Evolutionary conservation across 2,888 invertebrate species (phyloP).

Genomic region (Chelonus formosanus): DNA sequence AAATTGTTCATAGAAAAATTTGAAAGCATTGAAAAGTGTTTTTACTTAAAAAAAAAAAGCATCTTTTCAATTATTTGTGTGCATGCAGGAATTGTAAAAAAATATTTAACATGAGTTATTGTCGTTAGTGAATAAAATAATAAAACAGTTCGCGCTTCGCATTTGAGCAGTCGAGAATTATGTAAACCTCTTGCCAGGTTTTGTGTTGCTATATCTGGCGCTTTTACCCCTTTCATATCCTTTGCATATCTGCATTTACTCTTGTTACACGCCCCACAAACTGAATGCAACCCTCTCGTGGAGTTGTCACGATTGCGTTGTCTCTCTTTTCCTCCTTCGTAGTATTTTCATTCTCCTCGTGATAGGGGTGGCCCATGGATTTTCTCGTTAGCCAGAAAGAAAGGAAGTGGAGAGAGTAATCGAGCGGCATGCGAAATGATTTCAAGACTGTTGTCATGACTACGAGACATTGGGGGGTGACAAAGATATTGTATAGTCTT

Average conservation of each 20-base stretch:
- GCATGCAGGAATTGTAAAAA: too few species aligned
- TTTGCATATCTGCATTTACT: conserved; percentile 17
- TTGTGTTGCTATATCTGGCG: conserved; percentile 15
- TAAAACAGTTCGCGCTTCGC: conserved; percentile 55
- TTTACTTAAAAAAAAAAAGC: too few species aligned
- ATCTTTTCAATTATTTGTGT: too few species aligned
- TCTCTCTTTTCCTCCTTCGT: not conserved
- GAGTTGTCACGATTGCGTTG: conserved; percentile 12
- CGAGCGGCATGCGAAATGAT: conserved; percentile 31
- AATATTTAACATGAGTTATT: too few species aligned
- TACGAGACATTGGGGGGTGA: conserved; percentile 22
- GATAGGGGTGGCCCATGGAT: conserved; percentile 11
- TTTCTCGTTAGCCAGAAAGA: conserved; percentile 27
- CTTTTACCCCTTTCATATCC: conserved; percentile 22
- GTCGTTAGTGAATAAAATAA: conserved; percentile 40
- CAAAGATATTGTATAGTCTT: conserved; percentile 21
- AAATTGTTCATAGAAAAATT: too few species aligned
- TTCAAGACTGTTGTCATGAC: conserved; percentile 29
- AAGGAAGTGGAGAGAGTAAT: conserved; percentile 24
- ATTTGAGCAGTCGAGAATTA: conserved; percentile 54
- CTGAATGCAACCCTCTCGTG: conserved; percentile 16
- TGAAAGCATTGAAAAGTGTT: too few species aligned
- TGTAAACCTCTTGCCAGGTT: conserved; percentile 49
- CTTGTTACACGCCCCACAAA: conserved; percentile 14
- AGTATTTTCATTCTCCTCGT: not conserved